A percentile compares a stretch with the other conserved stretches of the same genome.
Evolutionary conservation across 2,113 vertebrate genomes (phyloP).

Genomic region (Platycercus adscitus): DNA sequence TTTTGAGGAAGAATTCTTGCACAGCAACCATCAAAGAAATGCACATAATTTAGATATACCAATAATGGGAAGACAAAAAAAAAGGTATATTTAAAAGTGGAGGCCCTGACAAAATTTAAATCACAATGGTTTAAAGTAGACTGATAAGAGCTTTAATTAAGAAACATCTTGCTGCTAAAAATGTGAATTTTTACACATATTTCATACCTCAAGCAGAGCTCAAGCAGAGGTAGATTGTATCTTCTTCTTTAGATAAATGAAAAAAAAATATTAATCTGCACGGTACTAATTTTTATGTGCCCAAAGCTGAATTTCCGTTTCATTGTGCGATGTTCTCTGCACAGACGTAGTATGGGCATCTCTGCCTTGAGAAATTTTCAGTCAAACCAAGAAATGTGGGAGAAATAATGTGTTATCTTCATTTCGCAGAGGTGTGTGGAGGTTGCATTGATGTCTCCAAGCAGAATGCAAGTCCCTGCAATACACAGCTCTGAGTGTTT

Average conservation of each 20-base stretch:
- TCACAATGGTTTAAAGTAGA: neutral
- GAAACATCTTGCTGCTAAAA: slow-evolving; percentile 10
- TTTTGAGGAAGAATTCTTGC: neutral
- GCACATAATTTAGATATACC: neutral
- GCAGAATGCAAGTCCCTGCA: neutral
- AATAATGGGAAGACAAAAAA: neutral
- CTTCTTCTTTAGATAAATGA: slow-evolving; percentile 23
- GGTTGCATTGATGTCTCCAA: neutral
- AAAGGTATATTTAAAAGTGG: neutral
- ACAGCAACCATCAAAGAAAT: neutral
- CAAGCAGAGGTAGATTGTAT: slow-evolving; percentile 38
- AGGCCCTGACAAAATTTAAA: neutral
- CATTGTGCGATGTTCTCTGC: accelerated
- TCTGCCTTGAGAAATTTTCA: neutral
- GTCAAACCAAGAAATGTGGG: neutral
- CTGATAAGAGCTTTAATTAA: slow-evolving; percentile 39
- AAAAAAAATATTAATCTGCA: slow-evolving; percentile 12
- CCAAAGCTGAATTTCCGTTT: neutral
- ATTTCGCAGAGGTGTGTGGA: neutral
- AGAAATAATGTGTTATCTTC: neutral
- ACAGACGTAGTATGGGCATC: accelerated
- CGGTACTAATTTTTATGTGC: neutral
- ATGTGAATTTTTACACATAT: neutral
- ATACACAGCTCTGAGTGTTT: neutral
- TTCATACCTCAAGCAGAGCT: slow-evolving; percentile 27